Conservation (phyloP, 2,888 invertebrate genomes). For the Stenodera caucasica region DNA sequence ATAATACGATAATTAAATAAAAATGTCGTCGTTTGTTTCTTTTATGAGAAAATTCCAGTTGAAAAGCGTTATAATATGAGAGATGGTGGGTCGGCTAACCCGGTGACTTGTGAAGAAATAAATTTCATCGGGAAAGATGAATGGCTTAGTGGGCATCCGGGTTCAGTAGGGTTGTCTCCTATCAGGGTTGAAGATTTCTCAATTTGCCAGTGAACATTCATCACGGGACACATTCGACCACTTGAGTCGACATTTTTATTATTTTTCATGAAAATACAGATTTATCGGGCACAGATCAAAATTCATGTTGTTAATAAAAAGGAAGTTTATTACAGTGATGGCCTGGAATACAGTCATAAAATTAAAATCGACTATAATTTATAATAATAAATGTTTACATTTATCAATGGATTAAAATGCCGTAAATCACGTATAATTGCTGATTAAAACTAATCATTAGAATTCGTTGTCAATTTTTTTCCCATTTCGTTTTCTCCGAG, state of each 20-base stretch:
- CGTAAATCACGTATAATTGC: conserved; percentile 51
- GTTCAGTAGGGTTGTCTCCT: conserved; percentile 43
- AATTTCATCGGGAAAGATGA: conserved; percentile 36
- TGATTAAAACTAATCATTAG: conserved; percentile 41
- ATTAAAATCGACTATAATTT: conserved; percentile 52
- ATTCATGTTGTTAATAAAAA: conserved; percentile 47
- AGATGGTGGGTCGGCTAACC: conserved; percentile 26
- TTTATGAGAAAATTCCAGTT: conserved; percentile 20
- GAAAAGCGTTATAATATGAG: conserved; percentile 23
- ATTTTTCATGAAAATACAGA: conserved; percentile 20
- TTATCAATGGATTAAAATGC: conserved; percentile 51
- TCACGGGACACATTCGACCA: conserved; percentile 32
- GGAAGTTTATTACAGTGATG: conserved; percentile 51
- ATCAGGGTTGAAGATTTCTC: conserved; percentile 48
- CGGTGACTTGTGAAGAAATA: conserved; percentile 35
- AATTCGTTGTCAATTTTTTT: conserved; percentile 39
- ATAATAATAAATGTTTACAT: conserved; percentile 53
- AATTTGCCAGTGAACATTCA: conserved; percentile 48
- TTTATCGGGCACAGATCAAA: conserved; percentile 30
- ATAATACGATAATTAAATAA: too few species aligned
- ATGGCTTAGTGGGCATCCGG: conserved; percentile 44
- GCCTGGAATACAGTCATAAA: conserved; percentile 52
- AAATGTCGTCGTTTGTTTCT: too few species aligned
- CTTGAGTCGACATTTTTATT: conserved; percentile 4
- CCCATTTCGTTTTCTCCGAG: too few species aligned